Base-by-base conservation (phyloP, 2,113 vertebrate species). In the Dissostichus mawsoni region DNA sequence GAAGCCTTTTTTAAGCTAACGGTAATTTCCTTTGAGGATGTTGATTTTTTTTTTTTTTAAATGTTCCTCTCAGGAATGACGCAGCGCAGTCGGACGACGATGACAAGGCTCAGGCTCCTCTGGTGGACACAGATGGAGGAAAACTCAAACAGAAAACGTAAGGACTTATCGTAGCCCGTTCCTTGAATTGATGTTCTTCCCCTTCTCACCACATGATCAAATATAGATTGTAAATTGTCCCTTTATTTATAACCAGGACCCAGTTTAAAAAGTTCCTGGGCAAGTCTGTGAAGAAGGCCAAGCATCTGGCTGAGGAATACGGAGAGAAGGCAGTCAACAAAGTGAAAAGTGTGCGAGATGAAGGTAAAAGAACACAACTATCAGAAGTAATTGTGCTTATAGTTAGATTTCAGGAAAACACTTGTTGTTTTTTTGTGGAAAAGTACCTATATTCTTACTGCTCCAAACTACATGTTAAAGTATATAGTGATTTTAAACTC, bases 111-210 rank as follows among this genome's bases (percentile, higher is more conserved):
- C 96, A 97, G 67, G 82, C 96, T 20, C 93, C 96, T 1, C 93
- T 96, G 83, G 89, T 95, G 1, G 98, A 99, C 90, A 89, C 96
- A 0, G 98, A 99, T 41, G 98, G 98, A 88, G 97, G 98, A 64
- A 98, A 96, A 87, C 94, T 99, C 79, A 99, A 99, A 83, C 98
- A 99, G 92, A 99, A 96, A 95, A 99, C 98, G 98, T 99, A 94
- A 97, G 94, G 14, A 8, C 23, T n/a, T n/a, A 18, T 65, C 23
- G 2, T 13, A 13, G 20, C 17, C 2, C 25, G 9, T 57, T 51
- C 20, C 16, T 41, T 47, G 20, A 13, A 48, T 58, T 58, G 25
- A 1, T 17, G 65, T 56, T 16, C 4, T 17, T 11, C 11, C 11
- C 10, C 7, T 45, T 73, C 52, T 55, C 2, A 45, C 9, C n/a